A percentile compares a stretch with the other conserved stretches of the same genome.
Evolutionary conservation across 2,113 vertebrate species (phyloP).

Genomic region (Clarias macrocephalus): DNA sequence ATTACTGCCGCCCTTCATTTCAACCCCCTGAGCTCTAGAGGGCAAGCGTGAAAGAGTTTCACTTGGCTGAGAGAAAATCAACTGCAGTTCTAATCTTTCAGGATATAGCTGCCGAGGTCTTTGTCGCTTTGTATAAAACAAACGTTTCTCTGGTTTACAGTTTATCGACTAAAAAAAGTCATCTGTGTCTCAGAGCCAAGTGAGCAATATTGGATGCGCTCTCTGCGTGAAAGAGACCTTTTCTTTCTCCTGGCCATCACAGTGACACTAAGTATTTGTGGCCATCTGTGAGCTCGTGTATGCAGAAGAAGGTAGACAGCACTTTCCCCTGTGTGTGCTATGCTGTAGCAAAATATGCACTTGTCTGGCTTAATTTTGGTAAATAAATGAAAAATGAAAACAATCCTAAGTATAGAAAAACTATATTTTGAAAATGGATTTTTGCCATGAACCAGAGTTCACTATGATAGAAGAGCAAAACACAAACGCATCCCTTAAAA

Average conservation of each 20-base stretch:
- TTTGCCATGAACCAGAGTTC: neutral
- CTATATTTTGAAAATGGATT: neutral
- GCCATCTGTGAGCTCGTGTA: neutral
- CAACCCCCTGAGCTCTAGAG: neutral
- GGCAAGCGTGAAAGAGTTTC: neutral
- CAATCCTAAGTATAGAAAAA: neutral
- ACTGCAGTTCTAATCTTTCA: neutral
- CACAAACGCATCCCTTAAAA: too few relatives aligned
- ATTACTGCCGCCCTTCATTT: conserved; percentile 13
- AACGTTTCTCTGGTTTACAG: neutral
- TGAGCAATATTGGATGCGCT: neutral
- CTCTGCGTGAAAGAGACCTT: too few relatives aligned
- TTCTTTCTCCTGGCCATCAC: neutral
- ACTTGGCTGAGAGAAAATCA: neutral
- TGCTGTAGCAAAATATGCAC: neutral
- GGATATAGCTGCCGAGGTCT: neutral
- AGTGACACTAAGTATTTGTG: neutral
- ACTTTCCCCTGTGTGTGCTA: neutral
- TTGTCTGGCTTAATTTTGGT: neutral
- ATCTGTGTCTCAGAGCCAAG: neutral
- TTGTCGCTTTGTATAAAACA: neutral
- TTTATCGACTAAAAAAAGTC: neutral
- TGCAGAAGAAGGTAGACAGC: neutral
- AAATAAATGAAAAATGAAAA: neutral
- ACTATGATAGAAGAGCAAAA: too few relatives aligned